phyloP scores from a whole-genome alignment of 1,140 invertebrate genomes.

The Drosophila triauraria region DNA sequence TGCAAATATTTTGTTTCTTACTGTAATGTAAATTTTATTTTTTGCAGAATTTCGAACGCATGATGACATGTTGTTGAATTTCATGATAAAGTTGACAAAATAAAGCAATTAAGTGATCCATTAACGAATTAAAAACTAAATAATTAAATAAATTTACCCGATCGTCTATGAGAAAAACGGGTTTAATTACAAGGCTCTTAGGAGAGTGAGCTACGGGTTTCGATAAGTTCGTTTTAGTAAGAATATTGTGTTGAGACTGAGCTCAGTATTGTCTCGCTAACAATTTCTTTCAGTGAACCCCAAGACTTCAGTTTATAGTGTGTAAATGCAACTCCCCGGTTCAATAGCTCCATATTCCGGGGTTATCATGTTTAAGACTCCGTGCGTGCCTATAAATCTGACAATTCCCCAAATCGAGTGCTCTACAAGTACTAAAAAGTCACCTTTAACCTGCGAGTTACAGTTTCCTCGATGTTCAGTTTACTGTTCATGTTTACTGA shows the following conservation, averaged over 20 bases:
- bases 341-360: constrained; percentile 49
- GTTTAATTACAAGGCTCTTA: background rate
- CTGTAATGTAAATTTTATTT: no score
- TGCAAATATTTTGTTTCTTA: no score
- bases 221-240: background rate
- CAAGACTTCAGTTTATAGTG: constrained; percentile 25
- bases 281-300: constrained; percentile 35
- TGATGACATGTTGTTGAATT: background rate
- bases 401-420: constrained; percentile 2
- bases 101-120: no score
- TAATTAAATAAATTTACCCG: background rate
- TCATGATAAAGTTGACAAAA: background rate
- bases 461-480: constrained; percentile 7
- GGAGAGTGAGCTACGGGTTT: background rate
- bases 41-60: background rate
- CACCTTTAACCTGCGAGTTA: constrained; percentile 25
- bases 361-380: constrained; percentile 61
- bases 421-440: constrained; percentile 10
- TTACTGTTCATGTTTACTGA: background rate
- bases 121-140: no score
- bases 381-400: constrained; percentile 1
- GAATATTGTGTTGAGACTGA: background rate
- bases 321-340: constrained; percentile 33
- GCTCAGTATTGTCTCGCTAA: background rate
- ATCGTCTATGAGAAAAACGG: background rate